These are phyloP conservation scores for Cantharis rufa DNA, from an alignment of 2,888 invertebrate species.

Conservation along the genomic window DNA sequence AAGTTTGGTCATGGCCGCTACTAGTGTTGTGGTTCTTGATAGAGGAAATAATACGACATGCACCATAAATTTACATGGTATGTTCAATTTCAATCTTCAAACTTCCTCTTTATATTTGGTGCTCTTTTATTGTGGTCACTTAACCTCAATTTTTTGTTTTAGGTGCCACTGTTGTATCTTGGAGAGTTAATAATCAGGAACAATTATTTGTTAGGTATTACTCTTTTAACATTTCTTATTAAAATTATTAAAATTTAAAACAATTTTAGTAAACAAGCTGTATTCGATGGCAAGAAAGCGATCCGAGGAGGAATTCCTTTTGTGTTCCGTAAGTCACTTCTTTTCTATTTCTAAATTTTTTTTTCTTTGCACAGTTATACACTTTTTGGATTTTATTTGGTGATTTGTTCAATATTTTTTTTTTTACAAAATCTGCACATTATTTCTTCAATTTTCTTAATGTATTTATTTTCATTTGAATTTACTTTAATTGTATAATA, in stretches of 20 bases:
- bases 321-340: conserved; percentile 90
- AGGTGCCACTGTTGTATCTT: conserved; percentile 96
- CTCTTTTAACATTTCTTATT: not conserved
- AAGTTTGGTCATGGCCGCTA: conserved; percentile 66
- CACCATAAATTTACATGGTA: conserved; percentile 95
- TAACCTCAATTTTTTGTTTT: conserved; percentile 40
- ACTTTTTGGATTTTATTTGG: not conserved
- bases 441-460: not conserved
- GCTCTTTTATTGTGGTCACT: conserved; percentile 9
- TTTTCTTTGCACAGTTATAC: not conserved
- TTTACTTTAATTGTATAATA: not conserved
- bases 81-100: conserved; percentile 50
- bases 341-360: not conserved
- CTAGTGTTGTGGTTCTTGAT: conserved; percentile 93
- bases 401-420: not conserved
- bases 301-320: conserved; percentile 96
- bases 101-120: not conserved
- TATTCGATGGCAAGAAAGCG: conserved; percentile 94
- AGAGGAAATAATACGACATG: conserved; percentile 96
- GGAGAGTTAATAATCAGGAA: conserved; percentile 95
- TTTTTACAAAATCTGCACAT: not conserved
- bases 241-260: conserved; percentile 3
- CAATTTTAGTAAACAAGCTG: conserved; percentile 83
- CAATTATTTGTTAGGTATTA: conserved; percentile 93
- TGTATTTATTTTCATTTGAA: not conserved